A percentile compares a stretch with the other conserved stretches of the same genome.
These are phyloP conservation scores for Piprites chloris DNA, from an alignment of 2,113 vertebrate genomes.

Conservation along the genomic window DNA sequence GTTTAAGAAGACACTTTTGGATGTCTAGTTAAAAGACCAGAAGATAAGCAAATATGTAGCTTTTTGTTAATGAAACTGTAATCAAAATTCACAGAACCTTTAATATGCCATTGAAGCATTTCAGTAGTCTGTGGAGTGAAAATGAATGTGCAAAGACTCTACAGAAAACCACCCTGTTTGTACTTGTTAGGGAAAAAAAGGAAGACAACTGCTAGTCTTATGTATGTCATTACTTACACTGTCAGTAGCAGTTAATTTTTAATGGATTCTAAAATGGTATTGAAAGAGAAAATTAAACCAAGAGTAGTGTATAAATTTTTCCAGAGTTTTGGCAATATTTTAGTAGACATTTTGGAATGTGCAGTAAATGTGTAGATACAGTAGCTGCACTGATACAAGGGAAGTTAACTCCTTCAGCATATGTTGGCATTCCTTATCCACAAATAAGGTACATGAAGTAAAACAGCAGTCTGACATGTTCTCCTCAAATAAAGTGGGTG, in stretches of 20 bases:
- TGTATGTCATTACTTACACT: neutral
- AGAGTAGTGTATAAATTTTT: neutral
- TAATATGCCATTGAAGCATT: neutral
- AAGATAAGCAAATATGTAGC: neutral
- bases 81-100: neutral
- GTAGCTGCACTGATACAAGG: neutral
- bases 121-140: neutral
- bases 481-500: neutral
- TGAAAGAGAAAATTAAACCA: neutral
- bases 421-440: neutral
- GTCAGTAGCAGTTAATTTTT: neutral
- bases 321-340: neutral
- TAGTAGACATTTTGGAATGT: neutral
- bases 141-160: neutral
- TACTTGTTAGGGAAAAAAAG: neutral
- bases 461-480: neutral
- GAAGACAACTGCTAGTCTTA: neutral
- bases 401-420: neutral
- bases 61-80: neutral
- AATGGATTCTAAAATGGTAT: neutral
- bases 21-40: neutral
- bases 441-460: neutral
- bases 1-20: neutral
- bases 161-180: neutral
- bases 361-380: neutral